Evolutionary conservation across 2,113 vertebrate species (phyloP), one percentile per base, ranked within the genome.

Genomic region (Etheostoma cragini): DNA sequence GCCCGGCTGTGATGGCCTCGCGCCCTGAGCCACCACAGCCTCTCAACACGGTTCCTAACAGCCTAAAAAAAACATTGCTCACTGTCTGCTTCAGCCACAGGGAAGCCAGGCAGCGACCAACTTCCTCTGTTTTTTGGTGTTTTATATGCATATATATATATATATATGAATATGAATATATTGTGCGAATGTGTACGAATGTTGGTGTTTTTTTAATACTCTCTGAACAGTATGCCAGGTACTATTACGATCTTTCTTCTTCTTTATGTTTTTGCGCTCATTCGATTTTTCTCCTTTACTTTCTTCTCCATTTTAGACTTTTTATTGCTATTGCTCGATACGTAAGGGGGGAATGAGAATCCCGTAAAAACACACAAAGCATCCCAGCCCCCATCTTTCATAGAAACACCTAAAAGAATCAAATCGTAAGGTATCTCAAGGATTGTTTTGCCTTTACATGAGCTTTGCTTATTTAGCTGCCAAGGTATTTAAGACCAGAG

Each of bases 21-120:
- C 83, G 78, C 85, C 87, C 88, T 95, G 96, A 95, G 95, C 85
- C 96, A 90, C 84, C 86, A 88, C 93, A 96, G 95, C 95, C 94
- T 88, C 95, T 76, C 71, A 33, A 89, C 95, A 93, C 93, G 94
- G 92, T 95, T 95, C 94, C 94, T 92, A 94, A 86, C 74, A 84
- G 76, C 80, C 80, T 64, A 42, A 83, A 82, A 83, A 78, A 89
- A 86, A 90, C 90, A 88, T 84, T 92, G 80, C 75, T 85, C 86
- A 85, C 92, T 85, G 91, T 81, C 87, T 63, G 88, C 80, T 79
- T 94, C 92, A 92, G 72, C 81, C 83, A 93, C 94, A 94, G 95
- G 94, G 87, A 93, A 89, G 91, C 82, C 87, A 84, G 83, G 82
- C 94, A 91, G 91, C 64, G 87, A 94, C 86, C 91, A 81, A 85